phyloP scores from a whole-genome alignment of 23 tunicate species.

The Trididemnum clinides region DNA sequence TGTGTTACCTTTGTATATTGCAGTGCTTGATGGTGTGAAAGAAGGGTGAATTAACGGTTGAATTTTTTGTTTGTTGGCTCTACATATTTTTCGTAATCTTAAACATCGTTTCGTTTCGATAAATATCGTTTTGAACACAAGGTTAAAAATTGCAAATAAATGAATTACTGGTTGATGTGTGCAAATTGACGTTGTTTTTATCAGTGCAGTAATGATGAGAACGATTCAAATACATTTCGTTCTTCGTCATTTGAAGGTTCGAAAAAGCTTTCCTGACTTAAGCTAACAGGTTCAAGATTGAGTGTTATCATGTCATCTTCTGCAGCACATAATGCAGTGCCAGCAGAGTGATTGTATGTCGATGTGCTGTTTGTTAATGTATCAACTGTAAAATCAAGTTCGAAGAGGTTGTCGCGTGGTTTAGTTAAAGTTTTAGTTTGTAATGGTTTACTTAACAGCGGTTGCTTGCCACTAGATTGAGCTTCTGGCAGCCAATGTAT shows the following conservation, averaged over 20 bases:
- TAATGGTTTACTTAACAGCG: not conserved
- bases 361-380: not conserved
- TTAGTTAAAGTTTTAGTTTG: not conserved
- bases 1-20: no score
- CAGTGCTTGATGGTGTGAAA: no score
- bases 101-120: not conserved
- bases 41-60: no score
- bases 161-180: not conserved
- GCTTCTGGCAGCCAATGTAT: not conserved
- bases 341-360: slow-evolving; percentile 23
- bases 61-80: no score
- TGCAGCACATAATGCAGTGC: slow-evolving; percentile 38
- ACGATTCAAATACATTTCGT: slow-evolving; percentile 87
- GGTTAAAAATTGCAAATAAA: not conserved
- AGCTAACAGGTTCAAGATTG: slow-evolving; percentile 76
- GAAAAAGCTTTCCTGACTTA: slow-evolving; percentile 24
- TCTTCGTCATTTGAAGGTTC: slow-evolving; percentile 82
- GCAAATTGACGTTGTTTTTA: no score
- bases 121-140: not conserved
- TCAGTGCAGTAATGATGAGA: slow-evolving; percentile 67
- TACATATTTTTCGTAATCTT: no score
- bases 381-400: slow-evolving; percentile 39
- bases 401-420: slow-evolving; percentile 49
- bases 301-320: slow-evolving; percentile 79
- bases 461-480: not conserved